Evolutionary conservation across 2,888 invertebrate genomes (phyloP).

Genomic region (Xestobium rufovillosum): DNA sequence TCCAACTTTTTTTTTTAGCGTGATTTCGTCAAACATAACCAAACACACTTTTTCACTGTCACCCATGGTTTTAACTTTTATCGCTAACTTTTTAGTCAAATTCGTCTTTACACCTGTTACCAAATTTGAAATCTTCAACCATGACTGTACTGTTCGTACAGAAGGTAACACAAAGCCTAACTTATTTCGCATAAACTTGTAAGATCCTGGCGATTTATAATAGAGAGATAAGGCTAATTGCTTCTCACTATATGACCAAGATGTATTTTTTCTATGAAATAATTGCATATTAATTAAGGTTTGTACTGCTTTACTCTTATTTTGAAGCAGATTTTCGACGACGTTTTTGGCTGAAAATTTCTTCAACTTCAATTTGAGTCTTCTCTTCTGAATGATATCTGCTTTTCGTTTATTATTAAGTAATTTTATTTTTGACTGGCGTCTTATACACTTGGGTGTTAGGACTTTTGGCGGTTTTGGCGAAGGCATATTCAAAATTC

Average conservation of each 20-base stretch:
- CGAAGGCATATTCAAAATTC: no score
- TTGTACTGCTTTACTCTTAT: constrained; percentile 14
- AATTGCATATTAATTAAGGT: constrained; percentile 17
- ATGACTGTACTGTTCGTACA: constrained; percentile 22
- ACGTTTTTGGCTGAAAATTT: no score
- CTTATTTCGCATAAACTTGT: constrained; percentile 20
- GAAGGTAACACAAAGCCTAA: constrained; percentile 25
- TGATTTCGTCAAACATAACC: constrained; percentile 21
- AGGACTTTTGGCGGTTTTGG: no score
- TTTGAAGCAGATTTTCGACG: constrained; percentile 2
- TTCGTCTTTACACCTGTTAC: no score
- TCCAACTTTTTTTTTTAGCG: constrained; percentile 17
- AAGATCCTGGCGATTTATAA: constrained; percentile 26
- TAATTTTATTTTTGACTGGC: no score
- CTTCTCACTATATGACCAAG: constrained; percentile 25
- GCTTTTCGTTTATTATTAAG: no score
- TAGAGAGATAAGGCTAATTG: constrained; percentile 26
- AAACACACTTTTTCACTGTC: constrained; percentile 19
- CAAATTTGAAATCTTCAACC: no score
- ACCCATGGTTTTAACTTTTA: constrained; percentile 24
- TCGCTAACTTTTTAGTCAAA: constrained; percentile 21
- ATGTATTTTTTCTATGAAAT: constrained; percentile 17
- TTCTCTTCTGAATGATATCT: no score
- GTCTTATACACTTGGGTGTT: no score
- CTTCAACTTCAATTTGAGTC: no score